Percentiles rank a stretch among this genome's conserved stretches.
Evolutionary conservation across 2,797 vertebrate genomes (phyloP).

Genomic region (Paratrypauchen microcephalus): DNA sequence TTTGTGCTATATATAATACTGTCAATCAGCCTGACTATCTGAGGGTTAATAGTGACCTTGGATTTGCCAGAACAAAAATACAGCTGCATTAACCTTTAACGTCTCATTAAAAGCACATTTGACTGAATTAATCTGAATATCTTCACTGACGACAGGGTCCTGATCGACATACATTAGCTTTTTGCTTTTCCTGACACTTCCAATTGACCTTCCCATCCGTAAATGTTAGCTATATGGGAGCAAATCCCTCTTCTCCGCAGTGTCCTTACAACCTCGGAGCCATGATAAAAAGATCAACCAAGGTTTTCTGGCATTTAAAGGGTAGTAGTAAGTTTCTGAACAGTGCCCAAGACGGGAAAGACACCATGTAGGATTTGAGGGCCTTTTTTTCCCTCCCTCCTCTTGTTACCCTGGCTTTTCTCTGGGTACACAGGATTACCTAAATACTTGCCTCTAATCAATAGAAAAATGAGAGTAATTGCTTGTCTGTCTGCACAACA

Average conservation of each 20-base stretch:
- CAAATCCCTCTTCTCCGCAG: conserved; percentile 15
- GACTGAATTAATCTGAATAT: conserved; percentile 51
- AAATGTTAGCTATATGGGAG: conserved; percentile 41
- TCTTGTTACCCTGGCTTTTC: neutral
- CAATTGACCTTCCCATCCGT: conserved; percentile 45
- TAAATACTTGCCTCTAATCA: too few relatives aligned
- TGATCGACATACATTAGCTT: conserved; percentile 51
- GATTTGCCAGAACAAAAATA: conserved; percentile 35
- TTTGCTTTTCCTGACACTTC: conserved; percentile 28
- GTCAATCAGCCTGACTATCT: conserved; percentile 49
- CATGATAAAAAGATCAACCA: conserved; percentile 35
- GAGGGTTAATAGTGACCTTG: conserved; percentile 57
- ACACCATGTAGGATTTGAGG: conserved; percentile 32
- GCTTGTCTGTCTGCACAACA: neutral
- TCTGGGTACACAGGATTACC: neutral
- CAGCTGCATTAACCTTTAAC: conserved; percentile 64
- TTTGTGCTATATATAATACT: conserved; percentile 66
- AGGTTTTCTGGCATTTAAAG: conserved; percentile 39
- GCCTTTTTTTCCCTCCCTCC: conserved; percentile 13
- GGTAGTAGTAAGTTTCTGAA: conserved; percentile 26
- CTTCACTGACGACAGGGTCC: conserved; percentile 33
- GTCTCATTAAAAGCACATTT: conserved; percentile 60
- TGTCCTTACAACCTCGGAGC: conserved; percentile 22
- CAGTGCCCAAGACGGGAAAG: conserved; percentile 48
- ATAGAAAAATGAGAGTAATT: neutral